These are phyloP conservation scores for Cephus nigrinus DNA, from an alignment of 2,888 invertebrate genomes.

Conservation along the genomic window DNA sequence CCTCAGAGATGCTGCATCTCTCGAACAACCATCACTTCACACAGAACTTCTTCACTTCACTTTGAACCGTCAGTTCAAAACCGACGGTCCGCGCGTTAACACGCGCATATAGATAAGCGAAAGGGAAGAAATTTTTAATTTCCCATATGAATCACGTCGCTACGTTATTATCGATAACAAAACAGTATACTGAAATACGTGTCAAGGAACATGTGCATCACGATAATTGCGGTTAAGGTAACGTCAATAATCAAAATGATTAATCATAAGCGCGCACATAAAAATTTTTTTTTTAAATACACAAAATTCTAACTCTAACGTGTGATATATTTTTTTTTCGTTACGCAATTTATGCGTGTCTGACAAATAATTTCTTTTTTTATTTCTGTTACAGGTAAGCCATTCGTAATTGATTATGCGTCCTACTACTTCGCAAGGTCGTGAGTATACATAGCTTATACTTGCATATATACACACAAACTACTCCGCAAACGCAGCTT, in stretches of 20 bases:
- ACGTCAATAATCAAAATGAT: slow-evolving; percentile 14
- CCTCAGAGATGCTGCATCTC: not conserved
- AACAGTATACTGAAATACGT: not conserved
- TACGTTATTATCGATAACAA: not conserved
- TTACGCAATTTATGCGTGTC: not conserved
- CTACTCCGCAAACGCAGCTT: not conserved
- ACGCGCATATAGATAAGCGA: not conserved
- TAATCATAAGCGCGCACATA: not conserved
- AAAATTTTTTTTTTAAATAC: no score
- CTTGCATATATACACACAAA: no score
- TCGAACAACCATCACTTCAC: not conserved
- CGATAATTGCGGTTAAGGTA: slow-evolving; percentile 41
- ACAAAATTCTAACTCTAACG: not conserved
- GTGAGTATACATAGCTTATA: not conserved
- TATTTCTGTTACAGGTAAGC: slow-evolving; percentile 54
- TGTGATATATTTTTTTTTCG: no score
- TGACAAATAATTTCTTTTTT: slow-evolving; percentile 11
- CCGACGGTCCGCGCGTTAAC: not conserved
- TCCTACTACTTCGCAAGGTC: not conserved
- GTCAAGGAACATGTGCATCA: slow-evolving; percentile 43
- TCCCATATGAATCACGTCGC: not conserved
- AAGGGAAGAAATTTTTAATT: not conserved
- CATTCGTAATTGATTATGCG: not conserved
- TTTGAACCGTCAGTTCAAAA: not conserved
- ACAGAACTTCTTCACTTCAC: no score